Evolutionary conservation across 2,113 vertebrate genomes (phyloP).

Genomic region (Solea senegalensis): DNA sequence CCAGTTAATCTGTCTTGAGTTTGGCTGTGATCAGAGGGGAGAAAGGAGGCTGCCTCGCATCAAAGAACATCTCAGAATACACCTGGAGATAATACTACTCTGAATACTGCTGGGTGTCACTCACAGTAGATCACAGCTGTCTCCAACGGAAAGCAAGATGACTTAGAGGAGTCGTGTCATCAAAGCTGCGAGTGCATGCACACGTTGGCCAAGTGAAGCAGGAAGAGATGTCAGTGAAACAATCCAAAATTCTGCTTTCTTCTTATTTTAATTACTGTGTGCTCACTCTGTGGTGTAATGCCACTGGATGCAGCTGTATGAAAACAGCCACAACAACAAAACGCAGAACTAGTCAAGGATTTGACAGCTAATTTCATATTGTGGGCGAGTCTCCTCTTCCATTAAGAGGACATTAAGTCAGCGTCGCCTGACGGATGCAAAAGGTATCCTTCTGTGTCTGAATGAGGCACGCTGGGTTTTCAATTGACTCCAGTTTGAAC

Average conservation of each 20-base stretch:
- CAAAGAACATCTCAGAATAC: slow-evolving; percentile 71
- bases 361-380: background rate
- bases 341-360: background rate
- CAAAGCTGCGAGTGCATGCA: slow-evolving; percentile 34
- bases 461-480: too few species aligned
- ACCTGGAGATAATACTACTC: slow-evolving; percentile 71
- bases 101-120: slow-evolving; percentile 52
- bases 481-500: too few species aligned
- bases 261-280: slow-evolving; percentile 18
- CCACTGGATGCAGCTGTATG: background rate
- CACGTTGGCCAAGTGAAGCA: slow-evolving; percentile 32
- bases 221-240: slow-evolving; percentile 28
- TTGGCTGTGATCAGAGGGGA: slow-evolving; percentile 71
- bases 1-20: slow-evolving; percentile 73
- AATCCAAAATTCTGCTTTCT: slow-evolving; percentile 18
- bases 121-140: slow-evolving; percentile 62
- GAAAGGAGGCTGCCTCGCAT: slow-evolving; percentile 65
- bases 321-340: background rate
- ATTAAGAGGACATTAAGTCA: background rate
- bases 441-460: too few species aligned
- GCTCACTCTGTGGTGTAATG: slow-evolving; percentile 5
- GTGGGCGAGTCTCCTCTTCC: background rate
- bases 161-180: slow-evolving; percentile 42
- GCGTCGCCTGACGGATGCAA: too few species aligned
- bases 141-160: slow-evolving; percentile 44